These are phyloP conservation scores for Phaenicophaeus curvirostris DNA, from an alignment of 2,797 vertebrate species.

Conservation along the genomic window DNA sequence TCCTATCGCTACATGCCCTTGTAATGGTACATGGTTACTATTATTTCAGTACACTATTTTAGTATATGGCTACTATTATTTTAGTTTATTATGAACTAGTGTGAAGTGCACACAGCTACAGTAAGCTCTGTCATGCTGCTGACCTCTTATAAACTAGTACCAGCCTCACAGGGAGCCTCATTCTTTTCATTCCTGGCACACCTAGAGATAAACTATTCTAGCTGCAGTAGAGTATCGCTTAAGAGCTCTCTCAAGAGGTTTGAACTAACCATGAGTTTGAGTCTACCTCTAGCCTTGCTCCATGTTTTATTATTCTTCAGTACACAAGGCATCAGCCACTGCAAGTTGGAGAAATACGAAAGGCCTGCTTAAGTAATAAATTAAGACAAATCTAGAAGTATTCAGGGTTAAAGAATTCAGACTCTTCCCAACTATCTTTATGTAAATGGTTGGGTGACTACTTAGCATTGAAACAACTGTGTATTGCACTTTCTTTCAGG, in stretches of 20 bases:
- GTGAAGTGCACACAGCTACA: neutral
- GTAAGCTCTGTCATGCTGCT: fast-evolving
- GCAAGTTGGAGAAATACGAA: neutral
- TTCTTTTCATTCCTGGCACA: neutral
- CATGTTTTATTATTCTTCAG: fast-evolving
- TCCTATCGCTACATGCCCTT: too few relatives aligned
- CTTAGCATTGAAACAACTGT: neutral
- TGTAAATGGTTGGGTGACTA: neutral
- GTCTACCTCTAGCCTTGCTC: neutral
- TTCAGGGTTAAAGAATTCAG: neutral
- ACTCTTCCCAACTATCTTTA: neutral
- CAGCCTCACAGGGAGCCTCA: neutral
- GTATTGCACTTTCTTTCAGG: neutral
- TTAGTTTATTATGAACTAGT: neutral
- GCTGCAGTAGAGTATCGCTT: neutral
- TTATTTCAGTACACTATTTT: too few relatives aligned
- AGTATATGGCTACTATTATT: neutral
- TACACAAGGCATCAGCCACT: neutral
- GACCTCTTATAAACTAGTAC: neutral
- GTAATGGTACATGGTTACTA: neutral
- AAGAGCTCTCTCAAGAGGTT: neutral
- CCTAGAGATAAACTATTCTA: neutral
- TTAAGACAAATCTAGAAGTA: neutral
- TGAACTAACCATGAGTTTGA: neutral
- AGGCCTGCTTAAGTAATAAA: neutral